Evolutionary conservation across 2,888 invertebrate species (phyloP).

Genomic region (Campaea margaritaria): DNA sequence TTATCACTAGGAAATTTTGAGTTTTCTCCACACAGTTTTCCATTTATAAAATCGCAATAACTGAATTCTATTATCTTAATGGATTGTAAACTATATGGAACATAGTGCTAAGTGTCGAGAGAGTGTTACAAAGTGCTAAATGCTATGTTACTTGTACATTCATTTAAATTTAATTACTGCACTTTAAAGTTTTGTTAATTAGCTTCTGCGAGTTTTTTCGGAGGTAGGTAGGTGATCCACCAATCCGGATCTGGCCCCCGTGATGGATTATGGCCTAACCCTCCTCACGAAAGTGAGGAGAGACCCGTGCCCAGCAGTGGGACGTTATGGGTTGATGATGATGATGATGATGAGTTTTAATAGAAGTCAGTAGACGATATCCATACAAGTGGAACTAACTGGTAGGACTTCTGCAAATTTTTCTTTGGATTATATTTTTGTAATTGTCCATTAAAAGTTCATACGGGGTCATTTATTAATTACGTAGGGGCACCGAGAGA

Average conservation of each 20-base stretch:
- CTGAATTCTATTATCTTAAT: neutral
- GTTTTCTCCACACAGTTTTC: neutral
- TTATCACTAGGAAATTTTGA: neutral
- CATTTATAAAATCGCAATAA: slow-evolving; percentile 3
- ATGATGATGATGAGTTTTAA: too few relatives aligned
- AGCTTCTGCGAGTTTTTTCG: slow-evolving; percentile 20
- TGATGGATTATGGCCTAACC: too few relatives aligned
- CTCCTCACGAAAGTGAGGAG: too few relatives aligned
- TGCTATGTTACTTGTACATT: slow-evolving; percentile 22
- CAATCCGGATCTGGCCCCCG: too few relatives aligned
- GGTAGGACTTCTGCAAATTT: too few relatives aligned
- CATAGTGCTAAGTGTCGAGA: neutral
- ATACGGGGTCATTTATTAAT: too few relatives aligned
- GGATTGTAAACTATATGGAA: neutral
- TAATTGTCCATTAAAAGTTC: too few relatives aligned
- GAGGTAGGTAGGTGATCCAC: too few relatives aligned
- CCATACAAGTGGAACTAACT: neutral
- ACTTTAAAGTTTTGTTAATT: slow-evolving; percentile 39
- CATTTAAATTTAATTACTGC: slow-evolving; percentile 33
- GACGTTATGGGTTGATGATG: too few relatives aligned
- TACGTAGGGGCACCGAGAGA: too few relatives aligned
- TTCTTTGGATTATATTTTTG: too few relatives aligned
- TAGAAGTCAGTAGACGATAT: slow-evolving; percentile 2
- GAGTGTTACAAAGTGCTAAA: slow-evolving; percentile 17
- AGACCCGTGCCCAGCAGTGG: too few relatives aligned